These are phyloP conservation scores for Haliclona indistincta DNA, from an alignment of 37 sponge, comb jelly and placozoan species.

Conservation along the genomic window DNA sequence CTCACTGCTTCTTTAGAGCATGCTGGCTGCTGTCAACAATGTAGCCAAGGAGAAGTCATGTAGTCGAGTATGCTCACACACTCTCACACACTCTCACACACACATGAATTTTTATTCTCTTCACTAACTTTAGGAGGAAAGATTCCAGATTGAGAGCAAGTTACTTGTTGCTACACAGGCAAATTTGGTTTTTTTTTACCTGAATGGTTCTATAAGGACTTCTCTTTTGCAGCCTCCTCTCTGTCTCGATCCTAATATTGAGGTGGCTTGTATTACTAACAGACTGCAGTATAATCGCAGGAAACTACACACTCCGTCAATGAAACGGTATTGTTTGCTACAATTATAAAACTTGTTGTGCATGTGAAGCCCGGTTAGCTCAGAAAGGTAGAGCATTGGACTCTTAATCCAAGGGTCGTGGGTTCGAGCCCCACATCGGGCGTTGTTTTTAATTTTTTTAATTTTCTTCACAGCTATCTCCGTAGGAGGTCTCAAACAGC, in stretches of 20 bases:
- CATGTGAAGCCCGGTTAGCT: conserved; percentile 94
- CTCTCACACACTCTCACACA: too few species aligned
- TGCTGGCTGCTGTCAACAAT: conserved; percentile 36
- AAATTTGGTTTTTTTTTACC: background rate
- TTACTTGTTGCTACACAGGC: conserved; percentile 55
- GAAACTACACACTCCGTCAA: conserved; percentile 47
- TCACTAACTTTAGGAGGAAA: conserved; percentile 42
- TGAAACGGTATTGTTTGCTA: conserved; percentile 12
- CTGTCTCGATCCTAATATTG: conserved; percentile 71
- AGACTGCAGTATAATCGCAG: conserved; percentile 65
- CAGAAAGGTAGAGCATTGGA: conserved; percentile 99
- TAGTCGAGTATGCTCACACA: conserved; percentile 45
- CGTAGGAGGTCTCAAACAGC: background rate
- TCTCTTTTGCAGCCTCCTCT: conserved; percentile 38
- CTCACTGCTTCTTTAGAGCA: conserved; percentile 24
- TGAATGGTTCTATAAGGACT: background rate
- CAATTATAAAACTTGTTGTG: too few species aligned
- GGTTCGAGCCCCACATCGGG: conserved; percentile 99
- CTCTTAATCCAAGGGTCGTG: conserved; percentile 99
- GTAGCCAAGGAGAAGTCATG: conserved; percentile 29
- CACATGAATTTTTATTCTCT: conserved; percentile 2
- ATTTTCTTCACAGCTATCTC: background rate
- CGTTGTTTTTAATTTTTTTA: conserved; percentile 50
- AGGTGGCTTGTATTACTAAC: conserved; percentile 68
- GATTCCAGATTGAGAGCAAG: conserved; percentile 44